A percentile compares a stretch with the other conserved stretches of the same genome.
Conservation (phyloP, 2,113 vertebrate genomes). For the Cottus gobio region DNA sequence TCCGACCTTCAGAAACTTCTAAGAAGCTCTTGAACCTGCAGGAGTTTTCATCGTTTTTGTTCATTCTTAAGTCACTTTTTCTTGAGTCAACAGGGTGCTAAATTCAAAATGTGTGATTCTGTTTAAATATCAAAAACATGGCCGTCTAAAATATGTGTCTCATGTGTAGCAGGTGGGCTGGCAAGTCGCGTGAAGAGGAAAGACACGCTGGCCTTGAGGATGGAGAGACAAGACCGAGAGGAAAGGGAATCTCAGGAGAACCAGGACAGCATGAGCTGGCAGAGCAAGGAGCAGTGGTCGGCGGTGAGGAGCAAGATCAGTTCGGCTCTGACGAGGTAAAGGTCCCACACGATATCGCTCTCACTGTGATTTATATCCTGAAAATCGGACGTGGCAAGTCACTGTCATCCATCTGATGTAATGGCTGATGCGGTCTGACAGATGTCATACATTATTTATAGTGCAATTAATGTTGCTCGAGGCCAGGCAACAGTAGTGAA, state of each 20-base stretch:
- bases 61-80: neutral
- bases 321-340: constrained; percentile 88
- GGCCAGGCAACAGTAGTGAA: neutral
- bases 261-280: constrained; percentile 82
- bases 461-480: neutral
- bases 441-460: neutral
- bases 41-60: neutral
- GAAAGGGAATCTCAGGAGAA: constrained; percentile 70
- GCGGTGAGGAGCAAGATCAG: constrained; percentile 90
- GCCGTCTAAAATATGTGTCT: neutral
- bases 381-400: neutral
- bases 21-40: neutral
- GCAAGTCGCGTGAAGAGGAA: constrained; percentile 94
- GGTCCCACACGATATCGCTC: neutral
- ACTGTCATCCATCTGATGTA: neutral
- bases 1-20: neutral
- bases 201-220: constrained; percentile 92
- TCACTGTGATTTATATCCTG: neutral
- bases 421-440: neutral
- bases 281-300: constrained; percentile 92
- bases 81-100: neutral
- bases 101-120: neutral
- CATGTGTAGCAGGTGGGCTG: constrained; percentile 83
- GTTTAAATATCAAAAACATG: neutral
- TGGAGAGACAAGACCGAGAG: constrained; percentile 80